Percentiles rank a stretch among this genome's conserved stretches.
Conservation (phyloP, 1,140 invertebrate species). For the Drosophila tropicalis region DNA sequence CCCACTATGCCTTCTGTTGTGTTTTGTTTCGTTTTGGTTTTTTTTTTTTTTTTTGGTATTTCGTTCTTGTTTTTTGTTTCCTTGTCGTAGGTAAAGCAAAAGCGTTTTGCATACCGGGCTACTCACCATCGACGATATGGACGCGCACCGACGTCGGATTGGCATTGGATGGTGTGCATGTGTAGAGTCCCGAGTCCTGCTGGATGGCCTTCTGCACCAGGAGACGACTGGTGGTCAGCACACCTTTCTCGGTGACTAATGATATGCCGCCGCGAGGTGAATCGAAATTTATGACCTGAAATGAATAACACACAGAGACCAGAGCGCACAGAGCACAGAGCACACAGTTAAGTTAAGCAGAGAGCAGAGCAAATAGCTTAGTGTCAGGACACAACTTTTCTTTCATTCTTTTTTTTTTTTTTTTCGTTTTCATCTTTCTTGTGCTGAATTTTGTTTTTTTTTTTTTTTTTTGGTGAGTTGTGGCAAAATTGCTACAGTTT, state of each 20-base stretch:
- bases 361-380: slow-evolving; percentile 47
- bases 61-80: neutral
- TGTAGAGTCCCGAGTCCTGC: slow-evolving; percentile 89
- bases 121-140: slow-evolving; percentile 92
- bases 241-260: slow-evolving; percentile 91
- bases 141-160: slow-evolving; percentile 89
- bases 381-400: slow-evolving; percentile 45
- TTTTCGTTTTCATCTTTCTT: slow-evolving; percentile 9
- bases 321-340: slow-evolving; percentile 5
- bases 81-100: slow-evolving; percentile 38
- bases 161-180: slow-evolving; percentile 91
- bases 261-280: slow-evolving; percentile 90
- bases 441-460: neutral
- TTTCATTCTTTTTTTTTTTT: slow-evolving; percentile 10
- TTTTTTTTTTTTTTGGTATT: neutral
- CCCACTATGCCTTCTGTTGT: neutral
- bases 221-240: slow-evolving; percentile 90
- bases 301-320: slow-evolving; percentile 49
- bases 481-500: slow-evolving; percentile 29
- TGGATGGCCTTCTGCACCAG: slow-evolving; percentile 91
- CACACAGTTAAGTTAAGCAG: slow-evolving; percentile 6
- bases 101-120: slow-evolving; percentile 71
- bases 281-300: slow-evolving; percentile 90
- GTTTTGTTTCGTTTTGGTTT: neutral
- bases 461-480: neutral